Percentiles rank a stretch among this genome's conserved stretches.
Evolutionary conservation across 2,113 vertebrate species (phyloP).

Genomic region (Notechis scutatus): DNA sequence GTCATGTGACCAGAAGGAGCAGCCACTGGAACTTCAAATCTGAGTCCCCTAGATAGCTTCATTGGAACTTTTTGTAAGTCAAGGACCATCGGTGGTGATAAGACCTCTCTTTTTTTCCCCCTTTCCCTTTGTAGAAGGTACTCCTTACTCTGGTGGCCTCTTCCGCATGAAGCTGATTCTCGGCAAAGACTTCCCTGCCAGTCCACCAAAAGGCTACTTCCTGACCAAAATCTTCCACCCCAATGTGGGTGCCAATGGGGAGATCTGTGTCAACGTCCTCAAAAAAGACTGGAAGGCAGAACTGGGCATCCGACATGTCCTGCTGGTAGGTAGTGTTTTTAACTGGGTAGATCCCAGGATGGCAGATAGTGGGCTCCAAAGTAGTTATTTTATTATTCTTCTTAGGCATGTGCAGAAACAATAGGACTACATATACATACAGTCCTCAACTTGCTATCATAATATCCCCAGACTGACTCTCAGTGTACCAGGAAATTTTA

Average conservation of each 20-base stretch:
- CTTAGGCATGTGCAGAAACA: neutral
- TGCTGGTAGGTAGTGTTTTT: slow-evolving; percentile 76
- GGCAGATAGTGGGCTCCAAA: neutral
- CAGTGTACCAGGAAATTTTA: neutral
- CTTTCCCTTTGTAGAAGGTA: slow-evolving; percentile 76
- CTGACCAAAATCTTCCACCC: slow-evolving; percentile 95
- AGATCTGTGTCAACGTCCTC: slow-evolving; percentile 91
- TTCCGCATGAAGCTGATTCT: slow-evolving; percentile 92
- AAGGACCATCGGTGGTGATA: neutral
- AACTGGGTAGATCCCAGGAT: neutral
- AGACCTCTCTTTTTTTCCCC: no score
- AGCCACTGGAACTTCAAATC: neutral
- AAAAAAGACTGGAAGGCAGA: slow-evolving; percentile 94
- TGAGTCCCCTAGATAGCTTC: neutral
- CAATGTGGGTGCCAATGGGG: slow-evolving; percentile 88
- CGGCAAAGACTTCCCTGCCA: slow-evolving; percentile 90
- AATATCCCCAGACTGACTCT: neutral
- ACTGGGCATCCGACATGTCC: slow-evolving; percentile 85
- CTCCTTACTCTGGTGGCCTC: slow-evolving; percentile 87
- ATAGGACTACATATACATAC: neutral
- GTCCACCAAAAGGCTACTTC: slow-evolving; percentile 91
- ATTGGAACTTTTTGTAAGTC: neutral
- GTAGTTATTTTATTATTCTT: neutral
- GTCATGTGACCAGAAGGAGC: neutral
- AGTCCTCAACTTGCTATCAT: neutral